These are phyloP conservation scores for Phoeniculus purpureus DNA, from an alignment of 2,797 vertebrate species.

Conservation along the genomic window DNA sequence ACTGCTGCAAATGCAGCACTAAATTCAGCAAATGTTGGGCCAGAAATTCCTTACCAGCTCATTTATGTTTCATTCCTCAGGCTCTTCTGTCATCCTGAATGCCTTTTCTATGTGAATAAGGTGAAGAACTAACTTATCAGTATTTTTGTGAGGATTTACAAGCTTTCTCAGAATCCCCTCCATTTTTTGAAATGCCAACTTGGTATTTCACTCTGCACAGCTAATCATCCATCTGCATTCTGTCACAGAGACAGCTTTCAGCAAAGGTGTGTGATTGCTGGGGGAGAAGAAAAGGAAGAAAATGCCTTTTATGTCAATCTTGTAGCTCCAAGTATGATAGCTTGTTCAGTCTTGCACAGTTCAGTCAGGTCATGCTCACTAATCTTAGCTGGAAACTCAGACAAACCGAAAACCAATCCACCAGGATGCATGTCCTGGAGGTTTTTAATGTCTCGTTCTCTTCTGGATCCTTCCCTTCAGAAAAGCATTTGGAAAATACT, in stretches of 20 bases:
- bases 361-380: not conserved
- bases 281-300: not conserved
- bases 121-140: not conserved
- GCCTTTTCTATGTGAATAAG: not conserved
- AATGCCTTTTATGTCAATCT: not conserved
- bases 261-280: not conserved
- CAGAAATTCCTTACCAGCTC: not conserved
- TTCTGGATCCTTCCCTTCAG: not conserved
- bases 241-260: not conserved
- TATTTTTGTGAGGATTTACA: constrained; percentile 23
- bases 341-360: not conserved
- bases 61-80: not conserved
- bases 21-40: not conserved
- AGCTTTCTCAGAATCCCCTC: not conserved
- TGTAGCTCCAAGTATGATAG: not conserved
- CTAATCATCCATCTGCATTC: not conserved
- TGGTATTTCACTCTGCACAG: constrained; percentile 2
- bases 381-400: not conserved
- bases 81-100: not conserved
- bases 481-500: not conserved
- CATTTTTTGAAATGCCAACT: constrained; percentile 1
- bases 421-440: not conserved
- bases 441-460: not conserved
- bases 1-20: not conserved
- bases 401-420: not conserved